Conservation (phyloP, 2,888 invertebrate genomes). For the Drosophila rubida region DNA sequence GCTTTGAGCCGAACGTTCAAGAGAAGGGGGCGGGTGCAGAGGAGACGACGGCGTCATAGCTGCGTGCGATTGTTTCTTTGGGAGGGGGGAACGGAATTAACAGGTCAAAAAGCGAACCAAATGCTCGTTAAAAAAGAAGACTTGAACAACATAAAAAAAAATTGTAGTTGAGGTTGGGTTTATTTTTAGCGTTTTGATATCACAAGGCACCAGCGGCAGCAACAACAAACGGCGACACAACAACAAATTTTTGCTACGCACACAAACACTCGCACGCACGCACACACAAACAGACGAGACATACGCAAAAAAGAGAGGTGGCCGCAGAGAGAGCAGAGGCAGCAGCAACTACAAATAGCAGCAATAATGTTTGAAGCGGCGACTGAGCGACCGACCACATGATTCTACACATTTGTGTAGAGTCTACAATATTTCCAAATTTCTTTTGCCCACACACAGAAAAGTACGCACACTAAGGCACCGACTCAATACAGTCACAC, state of each 20-base stretch:
- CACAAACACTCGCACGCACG: slow-evolving; percentile 61
- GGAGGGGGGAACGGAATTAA: slow-evolving; percentile 52
- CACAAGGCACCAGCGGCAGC: slow-evolving; percentile 66
- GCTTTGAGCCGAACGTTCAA: slow-evolving; percentile 10
- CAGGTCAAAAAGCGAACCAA: slow-evolving; percentile 63
- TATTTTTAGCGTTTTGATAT: slow-evolving; percentile 78
- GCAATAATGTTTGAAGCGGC: slow-evolving; percentile 61
- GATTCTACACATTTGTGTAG: slow-evolving; percentile 64
- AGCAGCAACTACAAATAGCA: slow-evolving; percentile 55
- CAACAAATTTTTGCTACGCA: slow-evolving; percentile 55
- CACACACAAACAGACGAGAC: slow-evolving; percentile 28
- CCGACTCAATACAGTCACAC: slow-evolving; percentile 32
- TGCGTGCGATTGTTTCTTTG: slow-evolving; percentile 48
- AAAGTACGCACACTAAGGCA: slow-evolving; percentile 24
- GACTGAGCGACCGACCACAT: slow-evolving; percentile 57
- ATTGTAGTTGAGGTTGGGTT: slow-evolving; percentile 63
- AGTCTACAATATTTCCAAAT: slow-evolving; percentile 68
- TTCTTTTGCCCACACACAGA: slow-evolving; percentile 48
- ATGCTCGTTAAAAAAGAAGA: slow-evolving; percentile 54
- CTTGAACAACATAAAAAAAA: slow-evolving; percentile 26
- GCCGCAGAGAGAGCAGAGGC: slow-evolving; percentile 61
- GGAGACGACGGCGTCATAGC: slow-evolving; percentile 34
- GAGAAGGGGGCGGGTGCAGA: slow-evolving; percentile 7
- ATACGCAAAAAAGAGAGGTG: slow-evolving; percentile 28
- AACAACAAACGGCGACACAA: slow-evolving; percentile 47